Percentiles rank a stretch among this genome's conserved stretches.
These are phyloP conservation scores for Otus sunia DNA, from an alignment of 2,113 vertebrate genomes.

Conservation along the genomic window DNA sequence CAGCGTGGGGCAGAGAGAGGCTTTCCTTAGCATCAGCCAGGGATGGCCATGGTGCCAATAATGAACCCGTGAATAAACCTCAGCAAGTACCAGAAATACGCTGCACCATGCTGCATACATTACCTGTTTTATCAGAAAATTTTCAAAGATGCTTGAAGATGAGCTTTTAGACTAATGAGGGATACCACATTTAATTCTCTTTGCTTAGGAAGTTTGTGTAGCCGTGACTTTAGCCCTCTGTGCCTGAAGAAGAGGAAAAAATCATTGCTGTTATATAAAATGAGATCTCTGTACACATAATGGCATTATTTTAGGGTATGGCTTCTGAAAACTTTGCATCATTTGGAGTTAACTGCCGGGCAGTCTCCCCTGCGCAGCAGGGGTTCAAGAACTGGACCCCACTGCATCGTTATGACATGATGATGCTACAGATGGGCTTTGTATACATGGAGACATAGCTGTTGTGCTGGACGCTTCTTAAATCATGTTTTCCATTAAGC, in stretches of 20 bases:
- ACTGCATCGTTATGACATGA: fast-evolving
- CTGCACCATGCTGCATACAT: fast-evolving
- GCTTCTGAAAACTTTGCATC: background rate
- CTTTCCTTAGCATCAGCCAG: background rate
- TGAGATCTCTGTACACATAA: background rate
- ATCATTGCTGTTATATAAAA: background rate
- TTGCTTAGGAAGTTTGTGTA: background rate
- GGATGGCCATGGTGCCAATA: background rate
- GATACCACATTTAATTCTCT: background rate
- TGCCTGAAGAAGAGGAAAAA: background rate
- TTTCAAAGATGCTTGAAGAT: background rate
- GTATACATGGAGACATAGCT: background rate
- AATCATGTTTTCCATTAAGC: background rate
- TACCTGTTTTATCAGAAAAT: background rate
- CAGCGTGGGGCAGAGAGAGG: background rate
- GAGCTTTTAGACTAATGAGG: background rate
- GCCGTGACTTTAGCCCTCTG: background rate
- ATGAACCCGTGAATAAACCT: background rate
- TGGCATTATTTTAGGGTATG: background rate
- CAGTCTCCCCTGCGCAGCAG: background rate
- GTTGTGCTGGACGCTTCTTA: background rate
- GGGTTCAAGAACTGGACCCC: background rate
- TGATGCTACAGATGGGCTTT: background rate
- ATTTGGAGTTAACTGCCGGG: background rate
- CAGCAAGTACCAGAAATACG: background rate